These are phyloP conservation scores for Umimayanthus kanabou DNA, from an alignment of 92 coral and sea anemone species.

Conservation along the genomic window DNA sequence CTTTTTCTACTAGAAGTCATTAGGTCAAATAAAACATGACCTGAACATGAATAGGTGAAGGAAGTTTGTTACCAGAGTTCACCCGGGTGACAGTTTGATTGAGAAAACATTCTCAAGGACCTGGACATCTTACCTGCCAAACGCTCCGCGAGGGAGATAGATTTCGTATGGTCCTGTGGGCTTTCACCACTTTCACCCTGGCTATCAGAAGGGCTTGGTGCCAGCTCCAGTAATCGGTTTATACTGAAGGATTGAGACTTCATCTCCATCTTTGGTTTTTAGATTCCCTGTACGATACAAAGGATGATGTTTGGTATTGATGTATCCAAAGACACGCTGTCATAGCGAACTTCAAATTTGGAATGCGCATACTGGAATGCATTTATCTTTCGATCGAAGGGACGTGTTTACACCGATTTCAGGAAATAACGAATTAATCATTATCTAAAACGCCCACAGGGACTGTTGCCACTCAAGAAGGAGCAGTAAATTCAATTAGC, in stretches of 20 bases:
- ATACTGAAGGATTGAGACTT: constrained; percentile 65
- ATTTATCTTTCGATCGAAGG: constrained; percentile 33
- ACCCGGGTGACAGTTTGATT: constrained; percentile 12
- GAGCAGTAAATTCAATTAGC: constrained; percentile 27
- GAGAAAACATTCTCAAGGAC: constrained; percentile 19
- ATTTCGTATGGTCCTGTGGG: constrained; percentile 14
- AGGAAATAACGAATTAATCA: constrained; percentile 44
- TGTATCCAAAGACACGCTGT: constrained; percentile 20
- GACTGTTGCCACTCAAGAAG: constrained; percentile 19
- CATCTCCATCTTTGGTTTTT: constrained; percentile 48
- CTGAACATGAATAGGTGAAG: constrained; percentile 29
- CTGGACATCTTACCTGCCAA: constrained; percentile 67
- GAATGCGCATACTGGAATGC: constrained; percentile 30
- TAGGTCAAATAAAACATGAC: constrained; percentile 27
- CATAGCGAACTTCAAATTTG: constrained; percentile 18
- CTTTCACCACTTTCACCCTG: constrained; percentile 34
- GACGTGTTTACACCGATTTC: constrained; percentile 43
- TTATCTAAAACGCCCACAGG: constrained; percentile 27
- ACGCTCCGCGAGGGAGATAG: constrained; percentile 87
- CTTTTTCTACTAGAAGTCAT: constrained; percentile 6
- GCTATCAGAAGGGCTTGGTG: constrained; percentile 42
- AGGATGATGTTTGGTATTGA: neutral
- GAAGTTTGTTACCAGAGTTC: constrained; percentile 20
- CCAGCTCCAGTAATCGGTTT: constrained; percentile 57
- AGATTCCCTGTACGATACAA: constrained; percentile 17